Base-by-base conservation (phyloP, 2,888 invertebrate genomes). In the Hydrotaea cyrtoneurina region DNA sequence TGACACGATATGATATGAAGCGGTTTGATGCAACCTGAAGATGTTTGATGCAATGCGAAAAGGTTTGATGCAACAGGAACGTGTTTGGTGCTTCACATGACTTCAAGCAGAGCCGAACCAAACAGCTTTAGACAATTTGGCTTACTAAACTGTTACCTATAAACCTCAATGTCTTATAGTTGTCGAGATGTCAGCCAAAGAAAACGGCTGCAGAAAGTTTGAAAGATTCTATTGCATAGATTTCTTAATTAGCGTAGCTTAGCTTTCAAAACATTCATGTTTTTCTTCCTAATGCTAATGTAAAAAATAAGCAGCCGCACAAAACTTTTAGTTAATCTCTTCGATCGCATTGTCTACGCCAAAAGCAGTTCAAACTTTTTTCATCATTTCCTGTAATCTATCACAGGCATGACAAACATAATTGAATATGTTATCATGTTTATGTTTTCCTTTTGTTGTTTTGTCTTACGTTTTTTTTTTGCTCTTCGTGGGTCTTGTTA, bases 341-440 rank as follows among this genome's bases (percentile, higher is more conserved):
- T 66, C 66, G 39, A 43, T 19, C 11, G 4, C 43, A 2, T 19
- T 7, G 7, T 21, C 64, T 8, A 19, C 17, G 15, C 15, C 66
- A 43, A 19, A 39, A 19, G 7, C 66, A 13, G 46, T 66, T 69
- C 23, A 23, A 69, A 69, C 43, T 46, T 69, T 69, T 69, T 69
- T 69, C 69, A 69, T 46, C 43, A 69, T 43, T 69, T 74, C 59
- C 74, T 26, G 62, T 53, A 75, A 80, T 84, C 77, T 78, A 80
- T 84, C 83, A 80, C 31, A 69, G 36, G 57, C 26, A 78, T 72
- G 78, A 66, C 72, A 69, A 82, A 77, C 77, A 79, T 82, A 85
- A 82, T 79, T 85, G 74, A 79, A 79, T 79, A 77, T 82, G 59
- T 73, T 81, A 79, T 75, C 53, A 64, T 43, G 76, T 46, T 66